phyloP scores from a whole-genome alignment of 2,113 vertebrate genomes.

The Sphyrna mokarran region DNA sequence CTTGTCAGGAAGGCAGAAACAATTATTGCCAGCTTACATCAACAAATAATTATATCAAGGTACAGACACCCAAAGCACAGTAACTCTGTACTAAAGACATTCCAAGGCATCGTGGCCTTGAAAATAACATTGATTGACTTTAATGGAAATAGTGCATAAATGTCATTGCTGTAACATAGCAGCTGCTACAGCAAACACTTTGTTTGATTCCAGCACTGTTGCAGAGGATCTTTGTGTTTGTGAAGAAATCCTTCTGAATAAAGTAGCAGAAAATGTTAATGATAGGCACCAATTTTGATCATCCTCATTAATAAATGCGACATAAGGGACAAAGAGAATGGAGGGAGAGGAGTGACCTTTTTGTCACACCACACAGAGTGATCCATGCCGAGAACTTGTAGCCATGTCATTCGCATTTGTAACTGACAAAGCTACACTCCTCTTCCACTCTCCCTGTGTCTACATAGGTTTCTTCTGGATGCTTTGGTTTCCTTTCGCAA shows the following conservation, averaged over 20 bases:
- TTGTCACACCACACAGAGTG: neutral
- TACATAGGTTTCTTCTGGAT: too few species aligned
- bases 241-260: neutral
- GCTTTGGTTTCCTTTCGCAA: too few species aligned
- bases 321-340: neutral
- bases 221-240: neutral
- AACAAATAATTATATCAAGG: neutral
- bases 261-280: neutral
- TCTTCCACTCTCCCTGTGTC: too few species aligned
- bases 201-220: neutral
- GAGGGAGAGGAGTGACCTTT: neutral
- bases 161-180: neutral
- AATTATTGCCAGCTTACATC: neutral
- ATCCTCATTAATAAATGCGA: neutral
- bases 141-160: neutral
- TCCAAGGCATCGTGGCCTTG: neutral
- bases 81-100: neutral
- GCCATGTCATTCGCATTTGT: too few species aligned
- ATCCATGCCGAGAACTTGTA: too few species aligned
- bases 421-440: too few species aligned
- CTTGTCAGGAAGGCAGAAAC: neutral
- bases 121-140: constrained; percentile 1
- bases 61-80: neutral
- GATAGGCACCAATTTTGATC: neutral
- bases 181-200: neutral